phyloP scores from a whole-genome alignment of 2,797 vertebrate genomes.

The Micromesistius poutassou region DNA sequence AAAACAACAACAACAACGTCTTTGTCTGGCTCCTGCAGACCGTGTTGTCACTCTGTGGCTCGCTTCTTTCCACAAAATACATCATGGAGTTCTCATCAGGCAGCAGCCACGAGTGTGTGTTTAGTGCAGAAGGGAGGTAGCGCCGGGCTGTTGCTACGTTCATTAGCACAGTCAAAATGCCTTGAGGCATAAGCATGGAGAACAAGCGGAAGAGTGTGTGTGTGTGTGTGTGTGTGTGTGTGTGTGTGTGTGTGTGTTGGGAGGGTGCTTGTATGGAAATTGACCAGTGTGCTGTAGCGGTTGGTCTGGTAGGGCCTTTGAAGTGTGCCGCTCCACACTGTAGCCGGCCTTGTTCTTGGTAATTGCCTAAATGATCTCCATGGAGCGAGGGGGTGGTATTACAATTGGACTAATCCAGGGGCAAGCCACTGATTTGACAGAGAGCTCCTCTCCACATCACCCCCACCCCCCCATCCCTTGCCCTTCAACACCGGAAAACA shows the following conservation, averaged over 20 bases:
- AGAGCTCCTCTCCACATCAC: slow-evolving; percentile 62
- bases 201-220: slow-evolving; percentile 23
- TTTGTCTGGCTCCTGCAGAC: background rate
- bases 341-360: slow-evolving; percentile 81
- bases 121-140: background rate
- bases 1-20: background rate
- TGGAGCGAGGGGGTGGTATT: slow-evolving; percentile 70
- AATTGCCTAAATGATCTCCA: slow-evolving; percentile 86
- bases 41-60: background rate
- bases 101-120: slow-evolving; percentile 38
- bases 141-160: slow-evolving; percentile 67
- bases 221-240: slow-evolving; percentile 10
- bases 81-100: slow-evolving; percentile 70
- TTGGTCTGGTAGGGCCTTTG: slow-evolving; percentile 77
- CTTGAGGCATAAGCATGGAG: slow-evolving; percentile 67
- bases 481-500: slow-evolving; percentile 44
- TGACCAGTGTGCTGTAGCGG: slow-evolving; percentile 80
- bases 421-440: slow-evolving; percentile 77
- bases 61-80: slow-evolving; percentile 15
- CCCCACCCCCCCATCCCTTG: slow-evolving; percentile 10
- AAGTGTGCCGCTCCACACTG: slow-evolving; percentile 78
- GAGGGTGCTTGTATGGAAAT: slow-evolving; percentile 78
- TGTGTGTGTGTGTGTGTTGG: slow-evolving; percentile 16
- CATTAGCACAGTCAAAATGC: slow-evolving; percentile 79
- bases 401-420: slow-evolving; percentile 79